Evolutionary conservation across 2,113 vertebrate species (phyloP), one percentile per base, ranked within the genome.

Genomic region (Caranx melampygus): DNA sequence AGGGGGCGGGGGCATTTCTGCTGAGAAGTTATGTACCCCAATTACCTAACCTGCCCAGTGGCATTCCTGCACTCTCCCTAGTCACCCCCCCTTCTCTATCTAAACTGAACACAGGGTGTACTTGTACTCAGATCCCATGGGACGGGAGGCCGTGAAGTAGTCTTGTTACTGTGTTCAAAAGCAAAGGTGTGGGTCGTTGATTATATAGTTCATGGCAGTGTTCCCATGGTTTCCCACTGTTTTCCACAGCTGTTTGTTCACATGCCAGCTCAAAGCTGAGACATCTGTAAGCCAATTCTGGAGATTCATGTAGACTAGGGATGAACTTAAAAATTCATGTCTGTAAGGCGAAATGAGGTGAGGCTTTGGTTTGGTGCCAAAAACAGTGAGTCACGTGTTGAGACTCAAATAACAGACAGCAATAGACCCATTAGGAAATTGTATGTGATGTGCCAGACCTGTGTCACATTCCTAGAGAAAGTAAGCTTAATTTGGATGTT

Each of bases 51-150:
- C 67, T 84, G 76, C 31, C 49, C 26, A 10, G 76, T 73, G 14
- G 49, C 79, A 90, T 88, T 89, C 86, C 83, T 79, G 0, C 40
- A 52, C 13, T 72, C 35, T 55, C 15, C 42, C 55, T 34, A 2
- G 47, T 52, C 5, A 47, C 44, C 18, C 13, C 1, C 72, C 3
- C 2, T 16, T 34, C 78, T 35, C 21, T 15, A 49, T 5, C 8
- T 34, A 40, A 31, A 3, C 15, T 62, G 14, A 76, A 10, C 70
- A 76, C 52, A 31, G 20, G n/a, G 18, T 58, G 10, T 45, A 26
- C 1, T 71, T 58, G 21, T 49, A 5, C 49, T 54, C 26, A 49
- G 35, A 49, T 34, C 5, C 2, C 2, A 75, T 8, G 31, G 26
- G n/a, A 0, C 33, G 8, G 11, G 11, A 6, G n/a, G 3, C 3